These are phyloP conservation scores for Heteronetta atricapilla DNA, from an alignment of 2,113 vertebrate genomes.

Conservation along the genomic window DNA sequence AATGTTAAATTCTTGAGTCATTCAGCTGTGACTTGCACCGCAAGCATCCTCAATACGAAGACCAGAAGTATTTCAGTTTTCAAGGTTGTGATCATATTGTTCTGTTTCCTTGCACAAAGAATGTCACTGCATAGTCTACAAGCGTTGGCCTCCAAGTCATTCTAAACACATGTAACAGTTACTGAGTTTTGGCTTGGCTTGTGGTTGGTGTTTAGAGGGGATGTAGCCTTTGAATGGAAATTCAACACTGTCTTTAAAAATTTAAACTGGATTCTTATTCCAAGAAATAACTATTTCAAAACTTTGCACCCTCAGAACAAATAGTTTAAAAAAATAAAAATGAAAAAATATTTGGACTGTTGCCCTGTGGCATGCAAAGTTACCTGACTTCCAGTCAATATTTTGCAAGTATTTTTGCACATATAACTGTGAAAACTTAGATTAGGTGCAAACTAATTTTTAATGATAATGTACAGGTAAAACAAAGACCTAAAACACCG, in stretches of 20 bases:
- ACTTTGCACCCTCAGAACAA: neutral
- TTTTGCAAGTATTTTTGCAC: neutral
- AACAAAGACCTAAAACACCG: neutral
- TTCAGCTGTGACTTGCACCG: neutral
- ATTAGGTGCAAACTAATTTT: neutral
- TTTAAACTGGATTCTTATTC: neutral
- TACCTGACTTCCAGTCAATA: neutral
- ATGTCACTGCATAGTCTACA: neutral
- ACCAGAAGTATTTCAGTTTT: neutral
- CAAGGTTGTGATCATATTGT: neutral
- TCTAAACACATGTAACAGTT: neutral
- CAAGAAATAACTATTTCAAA: neutral
- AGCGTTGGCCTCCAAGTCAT: neutral
- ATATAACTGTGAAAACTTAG: neutral
- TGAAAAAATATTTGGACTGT: neutral
- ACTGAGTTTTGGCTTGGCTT: neutral
- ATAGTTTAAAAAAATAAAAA: neutral
- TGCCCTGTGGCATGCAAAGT: neutral
- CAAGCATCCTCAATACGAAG: neutral
- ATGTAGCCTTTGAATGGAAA: neutral
- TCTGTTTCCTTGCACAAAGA: neutral
- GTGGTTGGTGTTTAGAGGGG: neutral
- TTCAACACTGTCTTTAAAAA: neutral
- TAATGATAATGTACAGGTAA: neutral
- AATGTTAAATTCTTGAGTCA: neutral